Base-by-base conservation (phyloP, 1,140 invertebrate genomes). In the Papilio helenus region DNA sequence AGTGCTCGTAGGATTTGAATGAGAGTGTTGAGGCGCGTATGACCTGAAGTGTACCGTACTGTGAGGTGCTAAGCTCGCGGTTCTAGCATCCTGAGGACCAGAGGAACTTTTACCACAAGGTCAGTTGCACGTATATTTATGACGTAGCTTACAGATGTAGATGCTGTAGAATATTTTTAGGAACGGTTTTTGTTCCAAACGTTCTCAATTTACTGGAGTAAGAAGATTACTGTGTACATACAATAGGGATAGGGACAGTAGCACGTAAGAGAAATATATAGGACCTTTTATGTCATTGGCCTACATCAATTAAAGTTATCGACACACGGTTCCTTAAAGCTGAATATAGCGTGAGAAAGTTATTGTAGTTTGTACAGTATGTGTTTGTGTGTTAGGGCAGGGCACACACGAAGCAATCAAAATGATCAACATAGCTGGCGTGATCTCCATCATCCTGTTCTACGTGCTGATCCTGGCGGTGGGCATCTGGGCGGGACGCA, bases 401-500 rank as follows among this genome's bases (percentile, higher is more conserved):
- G 58, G 76, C 80, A 23, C 16, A 12, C 81, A 76, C 12, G 68
- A 83, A 81, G 81, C 80, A 84, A 79, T 83, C 93, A 97, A 95
- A 89, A 98, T 98, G 97, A 97, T 99, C 88, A 99, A 99, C 96
- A 95, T 99, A 77, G 97, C 97, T 46, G 99, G 99, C 68, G 96
- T 99, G 73, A 95, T 99, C 79, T 98, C 98, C 68, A 99, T 99
- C 88, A 96, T 99, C 81, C 94, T 99, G 80, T 99, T 99, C 95
- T 99, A 99, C 95, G 92, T 99, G 77, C 94, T 99, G 26, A 99
- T 99, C 88, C 94, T 99, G 82, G 96, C 95, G 12, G 98, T 99
- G 81, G 99, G 99, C 86, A 98, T 99, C 90, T 99, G 98, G 98
- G 99, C 98, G 7, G 98, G 97, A 26, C 96, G 98, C 84, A 99